These are phyloP conservation scores for Limanda limanda DNA, from an alignment of 2,113 vertebrate species.

Conservation along the genomic window DNA sequence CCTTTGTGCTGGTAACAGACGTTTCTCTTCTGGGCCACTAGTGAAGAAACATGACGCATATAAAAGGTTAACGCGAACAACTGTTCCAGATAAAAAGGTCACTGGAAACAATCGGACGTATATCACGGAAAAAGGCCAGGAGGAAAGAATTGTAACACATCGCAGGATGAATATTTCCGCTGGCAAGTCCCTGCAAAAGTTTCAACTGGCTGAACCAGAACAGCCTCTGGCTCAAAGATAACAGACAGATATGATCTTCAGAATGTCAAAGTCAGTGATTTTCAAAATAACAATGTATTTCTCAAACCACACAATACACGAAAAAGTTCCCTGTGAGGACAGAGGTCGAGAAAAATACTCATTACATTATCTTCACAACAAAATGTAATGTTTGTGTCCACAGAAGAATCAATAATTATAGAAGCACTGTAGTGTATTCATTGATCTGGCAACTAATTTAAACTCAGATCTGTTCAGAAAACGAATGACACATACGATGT, in stretches of 20 bases:
- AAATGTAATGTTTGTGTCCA: neutral
- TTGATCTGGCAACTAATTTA: too few species aligned
- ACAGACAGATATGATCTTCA: constrained; percentile 3
- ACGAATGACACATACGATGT: neutral
- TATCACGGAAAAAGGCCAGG: constrained; percentile 34
- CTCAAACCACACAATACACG: neutral
- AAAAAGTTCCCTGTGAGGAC: constrained; percentile 5
- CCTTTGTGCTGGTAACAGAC: constrained; percentile 35
- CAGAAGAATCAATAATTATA: constrained; percentile 26
- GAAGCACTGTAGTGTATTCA: neutral
- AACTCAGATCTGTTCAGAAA: constrained; percentile 9
- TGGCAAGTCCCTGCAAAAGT: constrained; percentile 12
- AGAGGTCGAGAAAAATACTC: neutral
- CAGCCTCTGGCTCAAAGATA: constrained; percentile 11
- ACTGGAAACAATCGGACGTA: constrained; percentile 56
- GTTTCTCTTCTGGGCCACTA: constrained; percentile 45
- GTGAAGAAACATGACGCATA: constrained; percentile 71
- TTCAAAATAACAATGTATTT: constrained; percentile 13
- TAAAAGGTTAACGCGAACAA: constrained; percentile 75
- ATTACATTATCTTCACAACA: neutral
- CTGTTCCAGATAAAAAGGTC: constrained; percentile 72
- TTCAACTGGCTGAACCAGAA: constrained; percentile 27
- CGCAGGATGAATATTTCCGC: constrained; percentile 32
- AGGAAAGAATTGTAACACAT: constrained; percentile 22
- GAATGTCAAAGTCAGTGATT: constrained; percentile 16